Conservation (phyloP, 2,888 invertebrate genomes). For the Rotaria magnacalcarata region DNA sequence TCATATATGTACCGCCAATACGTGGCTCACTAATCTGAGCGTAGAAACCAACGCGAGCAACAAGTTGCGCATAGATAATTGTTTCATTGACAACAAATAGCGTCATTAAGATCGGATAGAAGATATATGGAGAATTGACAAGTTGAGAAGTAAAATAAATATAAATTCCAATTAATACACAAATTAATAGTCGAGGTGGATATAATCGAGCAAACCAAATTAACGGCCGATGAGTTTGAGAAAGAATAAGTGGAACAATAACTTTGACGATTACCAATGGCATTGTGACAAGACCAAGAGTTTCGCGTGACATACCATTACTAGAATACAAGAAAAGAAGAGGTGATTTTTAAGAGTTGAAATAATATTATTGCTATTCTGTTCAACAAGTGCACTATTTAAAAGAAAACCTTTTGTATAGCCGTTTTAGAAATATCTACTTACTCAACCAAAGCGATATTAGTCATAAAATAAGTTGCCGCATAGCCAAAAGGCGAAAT, state of each 20-base stretch:
- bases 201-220: conserved; percentile 81
- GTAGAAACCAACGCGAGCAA: conserved; percentile 93
- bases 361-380: neutral
- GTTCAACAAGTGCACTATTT: too few relatives aligned
- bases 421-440: neutral
- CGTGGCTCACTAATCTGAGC: conserved; percentile 86
- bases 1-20: conserved; percentile 98
- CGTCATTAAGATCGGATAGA: conserved; percentile 18
- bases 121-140: conserved; percentile 39
- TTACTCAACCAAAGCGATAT: neutral
- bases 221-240: conserved; percentile 77
- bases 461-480: neutral
- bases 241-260: conserved; percentile 78
- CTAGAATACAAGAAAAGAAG: neutral
- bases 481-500: neutral
- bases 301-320: conserved; percentile 89
- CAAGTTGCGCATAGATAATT: conserved; percentile 92
- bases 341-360: neutral
- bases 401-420: too few relatives aligned
- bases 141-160: conserved; percentile 75
- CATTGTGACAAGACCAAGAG: conserved; percentile 82
- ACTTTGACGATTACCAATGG: conserved; percentile 93
- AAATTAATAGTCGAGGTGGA: conserved; percentile 76
- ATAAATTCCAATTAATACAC: conserved; percentile 74
- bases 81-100: conserved; percentile 36